Evolutionary conservation across 2,888 invertebrate species (phyloP).

Genomic region (Leucania comma): DNA sequence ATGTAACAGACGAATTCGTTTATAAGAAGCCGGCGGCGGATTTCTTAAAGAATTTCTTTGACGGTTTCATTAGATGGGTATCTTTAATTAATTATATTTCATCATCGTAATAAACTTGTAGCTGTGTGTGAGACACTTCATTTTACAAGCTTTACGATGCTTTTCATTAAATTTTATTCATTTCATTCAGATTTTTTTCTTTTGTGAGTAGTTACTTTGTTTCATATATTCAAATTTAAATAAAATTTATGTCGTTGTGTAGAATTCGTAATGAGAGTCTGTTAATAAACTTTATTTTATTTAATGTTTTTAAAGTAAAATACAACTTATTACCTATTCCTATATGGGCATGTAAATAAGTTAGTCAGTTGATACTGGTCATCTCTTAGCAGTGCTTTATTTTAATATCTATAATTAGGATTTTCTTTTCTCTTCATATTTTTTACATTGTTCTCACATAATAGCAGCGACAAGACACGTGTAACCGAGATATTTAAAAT

Average conservation of each 20-base stretch:
- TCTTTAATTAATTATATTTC: conserved; percentile 48
- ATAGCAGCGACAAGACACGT: too few species aligned
- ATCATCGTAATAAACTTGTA: conserved; percentile 37
- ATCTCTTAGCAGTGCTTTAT: too few species aligned
- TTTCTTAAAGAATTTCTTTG: conserved; percentile 33
- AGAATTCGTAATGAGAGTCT: neutral
- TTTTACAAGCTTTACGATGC: conserved; percentile 31
- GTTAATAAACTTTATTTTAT: neutral
- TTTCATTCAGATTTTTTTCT: conserved; percentile 14
- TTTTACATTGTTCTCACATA: too few species aligned
- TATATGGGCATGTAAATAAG: too few species aligned
- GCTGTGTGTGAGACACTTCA: conserved; percentile 41
- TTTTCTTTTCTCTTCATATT: too few species aligned
- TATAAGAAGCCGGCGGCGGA: conserved; percentile 1
- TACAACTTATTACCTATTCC: too few species aligned
- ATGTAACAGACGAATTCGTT: conserved; percentile 8
- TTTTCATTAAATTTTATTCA: conserved; percentile 17
- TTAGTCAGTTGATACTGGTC: too few species aligned
- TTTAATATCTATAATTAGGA: too few species aligned
- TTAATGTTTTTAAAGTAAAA: neutral
- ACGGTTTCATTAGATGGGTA: conserved; percentile 30
- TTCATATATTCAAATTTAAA: too few species aligned
- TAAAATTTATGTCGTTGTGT: neutral
- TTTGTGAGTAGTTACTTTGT: neutral
- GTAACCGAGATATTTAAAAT: too few species aligned